Percentiles rank a stretch among this genome's conserved stretches.
Conservation (phyloP, 2,797 vertebrate species). For the Chaetophractus vellerosus region DNA sequence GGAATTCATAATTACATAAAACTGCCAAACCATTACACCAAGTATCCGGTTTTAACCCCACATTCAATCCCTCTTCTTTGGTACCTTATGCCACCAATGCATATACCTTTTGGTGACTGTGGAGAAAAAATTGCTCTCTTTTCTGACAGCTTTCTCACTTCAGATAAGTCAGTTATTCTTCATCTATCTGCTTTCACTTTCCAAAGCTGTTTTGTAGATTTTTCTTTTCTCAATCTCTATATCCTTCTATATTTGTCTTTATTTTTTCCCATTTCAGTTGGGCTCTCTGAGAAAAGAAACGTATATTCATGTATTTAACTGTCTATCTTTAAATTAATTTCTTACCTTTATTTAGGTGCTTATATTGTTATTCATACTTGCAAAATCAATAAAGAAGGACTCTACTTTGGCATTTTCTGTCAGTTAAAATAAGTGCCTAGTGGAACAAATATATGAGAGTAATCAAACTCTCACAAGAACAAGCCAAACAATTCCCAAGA, state of each 20-base stretch:
- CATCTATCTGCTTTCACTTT: not conserved
- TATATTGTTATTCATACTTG: not conserved
- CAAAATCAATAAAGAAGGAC: not conserved
- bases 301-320: not conserved
- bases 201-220: not conserved
- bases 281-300: not conserved
- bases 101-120: not conserved
- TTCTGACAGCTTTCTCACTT: not conserved
- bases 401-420: not conserved
- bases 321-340: constrained; percentile 9
- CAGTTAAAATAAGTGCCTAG: not conserved
- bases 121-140: not conserved
- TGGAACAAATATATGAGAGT: constrained; percentile 1
- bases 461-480: not conserved
- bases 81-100: not conserved
- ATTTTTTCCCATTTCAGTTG: not conserved
- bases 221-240: not conserved
- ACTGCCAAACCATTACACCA: too few relatives aligned
- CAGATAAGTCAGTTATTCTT: not conserved
- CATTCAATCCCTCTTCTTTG: not conserved
- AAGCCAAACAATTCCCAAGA: not conserved
- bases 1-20: too few relatives aligned
- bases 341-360: not conserved
- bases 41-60: not conserved
- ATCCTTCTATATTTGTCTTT: not conserved